Evolutionary conservation across 1,140 invertebrate species (phyloP).

Genomic region (Batillaria attramentaria): DNA sequence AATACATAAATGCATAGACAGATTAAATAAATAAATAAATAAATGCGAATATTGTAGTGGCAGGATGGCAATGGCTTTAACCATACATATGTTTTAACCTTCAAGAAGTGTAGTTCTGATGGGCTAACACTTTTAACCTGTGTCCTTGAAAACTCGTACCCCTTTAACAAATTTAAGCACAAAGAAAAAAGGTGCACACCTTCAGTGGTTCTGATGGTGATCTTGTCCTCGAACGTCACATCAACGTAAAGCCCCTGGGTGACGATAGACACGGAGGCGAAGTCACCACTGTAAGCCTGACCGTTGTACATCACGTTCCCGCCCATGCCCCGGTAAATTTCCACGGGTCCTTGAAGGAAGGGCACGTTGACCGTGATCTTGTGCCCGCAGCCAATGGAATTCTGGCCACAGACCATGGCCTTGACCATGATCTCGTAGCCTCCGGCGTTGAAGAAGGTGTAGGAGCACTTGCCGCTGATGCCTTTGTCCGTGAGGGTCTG

Average conservation of each 20-base stretch:
- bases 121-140: too few species aligned
- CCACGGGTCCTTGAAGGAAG: not conserved
- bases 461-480: conserved; percentile 23
- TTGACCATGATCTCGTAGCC: conserved; percentile 13
- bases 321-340: not conserved
- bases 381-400: not conserved
- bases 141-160: too few species aligned
- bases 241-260: too few species aligned
- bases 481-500: not conserved
- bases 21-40: too few species aligned
- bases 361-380: conserved; percentile 4
- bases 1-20: too few species aligned
- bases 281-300: not conserved
- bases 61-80: too few species aligned
- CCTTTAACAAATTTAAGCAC: too few species aligned
- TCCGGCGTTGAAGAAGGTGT: conserved; percentile 8
- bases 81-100: too few species aligned
- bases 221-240: conserved; percentile 3
- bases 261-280: too few species aligned
- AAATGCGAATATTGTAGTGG: too few species aligned
- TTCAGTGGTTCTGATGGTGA: not conserved
- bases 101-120: too few species aligned
- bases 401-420: not conserved
- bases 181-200: too few species aligned
- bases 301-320: conserved; percentile 14